A percentile compares a stretch with the other conserved stretches of the same genome.
Conservation (phyloP, 2,797 vertebrate species). For the Cossypha polioptera region DNA sequence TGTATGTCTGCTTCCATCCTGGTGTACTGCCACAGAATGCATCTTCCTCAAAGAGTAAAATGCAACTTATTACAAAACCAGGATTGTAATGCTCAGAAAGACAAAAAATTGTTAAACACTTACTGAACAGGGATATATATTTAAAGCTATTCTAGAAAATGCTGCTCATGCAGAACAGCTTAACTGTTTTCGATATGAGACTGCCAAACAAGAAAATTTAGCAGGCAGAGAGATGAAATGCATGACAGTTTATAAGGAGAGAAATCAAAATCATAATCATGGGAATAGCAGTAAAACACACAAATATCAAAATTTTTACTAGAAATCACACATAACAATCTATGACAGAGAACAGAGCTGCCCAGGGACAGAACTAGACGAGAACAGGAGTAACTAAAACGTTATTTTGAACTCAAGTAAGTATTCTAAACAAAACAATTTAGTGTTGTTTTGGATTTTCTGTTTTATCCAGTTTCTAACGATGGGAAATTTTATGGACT, state of each 20-base stretch:
- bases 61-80: background rate
- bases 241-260: background rate
- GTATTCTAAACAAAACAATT: background rate
- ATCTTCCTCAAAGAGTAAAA: background rate
- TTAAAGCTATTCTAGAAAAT: background rate
- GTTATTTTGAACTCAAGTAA: background rate
- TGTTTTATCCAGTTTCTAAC: background rate
- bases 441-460: fast-evolving
- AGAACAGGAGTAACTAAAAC: background rate
- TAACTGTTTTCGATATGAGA: background rate
- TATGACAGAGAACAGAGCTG: background rate
- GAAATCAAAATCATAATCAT: background rate
- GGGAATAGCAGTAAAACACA: background rate
- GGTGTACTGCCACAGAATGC: background rate
- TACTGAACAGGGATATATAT: background rate
- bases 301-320: background rate
- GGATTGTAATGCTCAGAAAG: background rate
- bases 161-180: background rate
- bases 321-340: background rate
- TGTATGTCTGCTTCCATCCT: background rate
- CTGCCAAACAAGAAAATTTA: background rate
- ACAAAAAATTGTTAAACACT: background rate
- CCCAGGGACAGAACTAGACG: background rate
- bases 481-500: background rate
- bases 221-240: background rate